These are phyloP conservation scores for Catonia carolina DNA, from an alignment of 2,888 invertebrate genomes.

Conservation along the genomic window DNA sequence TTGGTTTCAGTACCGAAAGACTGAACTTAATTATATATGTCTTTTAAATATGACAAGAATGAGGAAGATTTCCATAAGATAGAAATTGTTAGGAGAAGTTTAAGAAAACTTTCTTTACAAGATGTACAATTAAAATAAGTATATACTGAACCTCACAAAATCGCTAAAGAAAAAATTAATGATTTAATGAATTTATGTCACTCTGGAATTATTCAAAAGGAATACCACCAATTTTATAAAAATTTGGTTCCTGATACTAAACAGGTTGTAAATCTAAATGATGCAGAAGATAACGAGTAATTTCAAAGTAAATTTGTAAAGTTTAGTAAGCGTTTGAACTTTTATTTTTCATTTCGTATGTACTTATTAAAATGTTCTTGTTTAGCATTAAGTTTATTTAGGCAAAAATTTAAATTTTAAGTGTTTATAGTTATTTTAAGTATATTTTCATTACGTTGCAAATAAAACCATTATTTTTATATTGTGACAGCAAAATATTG, in stretches of 20 bases:
- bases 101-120: too few relatives aligned
- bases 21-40: slow-evolving; percentile 9
- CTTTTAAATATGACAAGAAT: slow-evolving; percentile 4
- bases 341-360: too few relatives aligned
- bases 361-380: too few relatives aligned
- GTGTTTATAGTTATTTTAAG: too few relatives aligned
- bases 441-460: too few relatives aligned
- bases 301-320: too few relatives aligned
- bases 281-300: background rate
- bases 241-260: background rate
- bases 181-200: background rate
- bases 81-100: background rate
- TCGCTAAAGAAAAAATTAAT: background rate
- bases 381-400: too few relatives aligned
- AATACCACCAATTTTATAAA: background rate
- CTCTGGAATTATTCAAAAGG: background rate
- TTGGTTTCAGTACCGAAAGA: slow-evolving; percentile 4
- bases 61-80: background rate
- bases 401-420: too few relatives aligned
- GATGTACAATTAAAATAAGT: too few relatives aligned
- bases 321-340: too few relatives aligned
- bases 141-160: background rate
- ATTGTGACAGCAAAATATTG: too few relatives aligned
- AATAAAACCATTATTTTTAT: too few relatives aligned
- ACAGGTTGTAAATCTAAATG: background rate